These are phyloP conservation scores for Saxidomus purpurata DNA, from an alignment of 1,140 invertebrate genomes.

Conservation along the genomic window DNA sequence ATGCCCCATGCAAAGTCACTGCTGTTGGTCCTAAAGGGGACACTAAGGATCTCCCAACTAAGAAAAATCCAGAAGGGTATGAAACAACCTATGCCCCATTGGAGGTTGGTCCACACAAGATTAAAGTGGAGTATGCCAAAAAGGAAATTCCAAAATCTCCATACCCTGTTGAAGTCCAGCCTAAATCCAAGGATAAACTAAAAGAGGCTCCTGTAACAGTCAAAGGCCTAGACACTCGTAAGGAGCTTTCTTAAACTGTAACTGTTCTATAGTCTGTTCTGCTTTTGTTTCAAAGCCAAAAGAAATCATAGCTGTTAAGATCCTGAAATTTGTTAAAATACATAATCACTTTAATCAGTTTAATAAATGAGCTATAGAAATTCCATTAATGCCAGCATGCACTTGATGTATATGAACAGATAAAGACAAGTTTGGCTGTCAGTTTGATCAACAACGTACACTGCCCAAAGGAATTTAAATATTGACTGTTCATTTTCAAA, in stretches of 20 bases:
- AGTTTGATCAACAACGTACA: too few relatives aligned
- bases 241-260: conserved; percentile 85
- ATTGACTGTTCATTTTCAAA: too few relatives aligned
- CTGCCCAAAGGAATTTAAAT: too few relatives aligned
- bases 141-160: conserved; percentile 82
- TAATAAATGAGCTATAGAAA: too few relatives aligned
- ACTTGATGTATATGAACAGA: too few relatives aligned
- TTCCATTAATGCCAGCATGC: too few relatives aligned
- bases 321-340: too few relatives aligned
- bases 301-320: too few relatives aligned
- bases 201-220: conserved; percentile 90
- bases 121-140: conserved; percentile 82
- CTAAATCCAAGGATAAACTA: conserved; percentile 80
- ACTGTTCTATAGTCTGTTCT: too few relatives aligned
- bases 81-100: conserved; percentile 93
- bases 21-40: conserved; percentile 84
- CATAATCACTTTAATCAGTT: too few relatives aligned
- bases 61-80: conserved; percentile 91
- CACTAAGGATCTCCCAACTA: conserved; percentile 88
- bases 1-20: conserved; percentile 89
- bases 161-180: conserved; percentile 88
- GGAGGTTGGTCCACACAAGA: conserved; percentile 90
- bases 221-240: conserved; percentile 92
- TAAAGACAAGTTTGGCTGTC: too few relatives aligned
- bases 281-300: too few relatives aligned